These are phyloP conservation scores for Cheilosia scutellata DNA, from an alignment of 2,888 invertebrate species.

Conservation along the genomic window DNA sequence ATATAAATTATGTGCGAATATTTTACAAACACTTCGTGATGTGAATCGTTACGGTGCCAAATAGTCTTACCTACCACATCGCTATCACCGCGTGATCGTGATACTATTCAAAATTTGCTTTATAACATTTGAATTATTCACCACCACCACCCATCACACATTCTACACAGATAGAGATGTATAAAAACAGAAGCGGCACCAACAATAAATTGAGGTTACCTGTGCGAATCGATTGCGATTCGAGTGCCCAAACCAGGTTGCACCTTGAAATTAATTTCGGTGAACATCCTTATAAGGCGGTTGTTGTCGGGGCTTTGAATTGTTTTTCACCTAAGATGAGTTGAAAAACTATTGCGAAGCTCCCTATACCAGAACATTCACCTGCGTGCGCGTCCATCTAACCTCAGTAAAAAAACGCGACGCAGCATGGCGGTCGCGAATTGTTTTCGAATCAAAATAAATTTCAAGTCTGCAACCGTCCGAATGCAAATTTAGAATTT, in stretches of 20 bases:
- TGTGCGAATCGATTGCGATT: constrained; percentile 40
- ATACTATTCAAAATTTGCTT: constrained; percentile 66
- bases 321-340: constrained; percentile 7
- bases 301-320: constrained; percentile 12
- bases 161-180: neutral
- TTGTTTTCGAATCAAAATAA: constrained; percentile 4
- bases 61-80: constrained; percentile 74
- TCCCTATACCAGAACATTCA: constrained; percentile 44
- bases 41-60: constrained; percentile 65
- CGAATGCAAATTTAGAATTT: constrained; percentile 58
- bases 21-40: constrained; percentile 63
- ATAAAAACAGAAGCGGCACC: constrained; percentile 24
- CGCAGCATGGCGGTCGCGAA: neutral
- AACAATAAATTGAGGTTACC: constrained; percentile 55
- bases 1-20: constrained; percentile 58
- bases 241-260: constrained; percentile 22
- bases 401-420: neutral
- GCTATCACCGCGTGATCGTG: constrained; percentile 56
- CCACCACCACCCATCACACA: constrained; percentile 27
- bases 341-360: neutral
- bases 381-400: neutral
- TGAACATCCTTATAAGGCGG: constrained; percentile 51
- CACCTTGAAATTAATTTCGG: constrained; percentile 64
- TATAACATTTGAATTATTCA: constrained; percentile 67
- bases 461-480: constrained; percentile 27